phyloP scores from a whole-genome alignment of 2,797 vertebrate genomes.

The Phalanger gymnotis region DNA sequence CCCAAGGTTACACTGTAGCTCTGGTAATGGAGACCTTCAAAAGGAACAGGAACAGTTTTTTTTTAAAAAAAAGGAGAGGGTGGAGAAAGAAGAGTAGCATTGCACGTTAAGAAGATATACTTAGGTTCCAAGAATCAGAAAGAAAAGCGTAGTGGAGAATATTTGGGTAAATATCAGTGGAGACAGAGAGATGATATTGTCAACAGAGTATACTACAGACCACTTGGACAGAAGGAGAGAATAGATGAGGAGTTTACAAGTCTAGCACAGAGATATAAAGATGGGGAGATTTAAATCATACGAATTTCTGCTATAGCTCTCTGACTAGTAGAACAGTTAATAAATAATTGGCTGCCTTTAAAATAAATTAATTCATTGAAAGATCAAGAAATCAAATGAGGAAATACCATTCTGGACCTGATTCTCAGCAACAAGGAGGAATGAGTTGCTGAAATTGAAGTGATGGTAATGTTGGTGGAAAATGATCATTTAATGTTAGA shows the following conservation, averaged over 20 bases:
- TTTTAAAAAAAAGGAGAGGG: neutral
- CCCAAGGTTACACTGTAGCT: neutral
- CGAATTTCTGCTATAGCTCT: neutral
- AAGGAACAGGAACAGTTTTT: neutral
- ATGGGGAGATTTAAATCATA: neutral
- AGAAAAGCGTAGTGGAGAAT: neutral
- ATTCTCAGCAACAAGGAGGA: neutral
- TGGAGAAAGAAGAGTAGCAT: neutral
- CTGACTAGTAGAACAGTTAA: neutral
- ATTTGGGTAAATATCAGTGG: neutral
- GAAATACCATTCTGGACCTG: neutral
- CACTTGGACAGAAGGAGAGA: neutral
- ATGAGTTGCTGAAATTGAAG: neutral
- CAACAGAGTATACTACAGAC: neutral
- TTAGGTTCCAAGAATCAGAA: neutral
- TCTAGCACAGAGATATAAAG: neutral
- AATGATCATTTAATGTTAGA: neutral
- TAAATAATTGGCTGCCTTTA: neutral
- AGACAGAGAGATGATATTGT: neutral
- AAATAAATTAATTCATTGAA: neutral
- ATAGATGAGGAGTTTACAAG: neutral
- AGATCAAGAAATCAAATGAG: neutral
- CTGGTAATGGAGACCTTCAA: neutral
- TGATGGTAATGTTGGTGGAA: neutral
- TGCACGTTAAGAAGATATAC: neutral